Evolutionary conservation across 1,140 invertebrate species (phyloP), one percentile per base, ranked within the genome.

Genomic region (Megalonaias nervosa): DNA sequence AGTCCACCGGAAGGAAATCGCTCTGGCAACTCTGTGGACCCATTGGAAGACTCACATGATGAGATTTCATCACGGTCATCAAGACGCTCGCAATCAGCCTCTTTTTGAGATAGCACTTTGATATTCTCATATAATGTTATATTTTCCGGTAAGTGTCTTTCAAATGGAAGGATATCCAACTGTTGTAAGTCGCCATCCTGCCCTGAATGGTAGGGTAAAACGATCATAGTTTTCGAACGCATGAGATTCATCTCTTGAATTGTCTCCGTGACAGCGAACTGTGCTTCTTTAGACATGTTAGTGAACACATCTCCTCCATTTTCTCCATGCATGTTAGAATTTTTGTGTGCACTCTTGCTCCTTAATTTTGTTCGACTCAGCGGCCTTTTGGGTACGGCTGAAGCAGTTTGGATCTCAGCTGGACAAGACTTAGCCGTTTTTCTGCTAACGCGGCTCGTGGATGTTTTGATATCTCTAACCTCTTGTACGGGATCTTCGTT

Each of bases 221-320:
- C 67, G 3, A 62, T 61, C 23, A 60, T 38, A 19, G n/a, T 66
- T 9, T 48, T 55, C 6, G 70, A 59, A 48, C 56, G 31, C 12
- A 64, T 19, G 2, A 73, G 13, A 23, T 64, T 70, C 78, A 80
- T 80, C 48, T 80, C 78, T 26, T 80, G 72, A 31, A 75, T 80
- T 1, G 78, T 80, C 66, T 80, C 78, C 19, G 78, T 67, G 15
- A 80, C 75, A 67, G 78, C 78, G 61, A 75, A 68, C 57, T 75
- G 75, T 16, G 78, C 78, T 67, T 80, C 78, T 21, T 55, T 73
- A 12, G 78, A 80, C 78, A 80, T 80, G 17, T 64, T 71, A 9
- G 76, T 74, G 70, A 78, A 73, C 38, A 48, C 6, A 48, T 48
- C 38, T 48, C 38, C 38, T 0, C 38, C 38, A 48, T 48, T 48